Conservation (phyloP, 2,797 vertebrate genomes). For the Adrianichthys oophorus region DNA sequence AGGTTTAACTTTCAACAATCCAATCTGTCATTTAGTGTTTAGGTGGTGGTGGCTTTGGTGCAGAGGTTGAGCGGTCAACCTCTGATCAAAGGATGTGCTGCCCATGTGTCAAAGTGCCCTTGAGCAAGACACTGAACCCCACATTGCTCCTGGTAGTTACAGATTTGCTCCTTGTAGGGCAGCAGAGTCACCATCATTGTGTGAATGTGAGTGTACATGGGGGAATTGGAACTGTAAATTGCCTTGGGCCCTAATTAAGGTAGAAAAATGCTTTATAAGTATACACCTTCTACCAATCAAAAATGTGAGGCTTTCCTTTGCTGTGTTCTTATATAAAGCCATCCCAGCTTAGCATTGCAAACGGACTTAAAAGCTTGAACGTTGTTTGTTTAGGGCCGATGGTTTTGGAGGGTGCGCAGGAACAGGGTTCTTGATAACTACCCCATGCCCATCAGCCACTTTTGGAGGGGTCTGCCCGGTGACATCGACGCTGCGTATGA, state of each 20-base stretch:
- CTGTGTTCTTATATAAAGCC: conserved; percentile 5
- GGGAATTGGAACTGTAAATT: no score
- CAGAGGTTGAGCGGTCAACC: no score
- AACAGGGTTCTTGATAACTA: conserved; percentile 97
- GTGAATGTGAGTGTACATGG: no score
- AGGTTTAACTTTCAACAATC: conserved; percentile 4
- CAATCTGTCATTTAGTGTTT: not conserved
- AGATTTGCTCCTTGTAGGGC: no score
- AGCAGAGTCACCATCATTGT: no score
- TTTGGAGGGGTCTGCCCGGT: conserved; percentile 93
- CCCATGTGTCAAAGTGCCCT: not conserved
- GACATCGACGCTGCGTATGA: conserved; percentile 94
- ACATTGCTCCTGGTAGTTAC: no score
- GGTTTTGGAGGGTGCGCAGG: conserved; percentile 96
- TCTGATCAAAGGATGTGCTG: no score
- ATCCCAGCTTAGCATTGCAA: no score
- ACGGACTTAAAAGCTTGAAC: not conserved
- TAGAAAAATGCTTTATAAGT: no score
- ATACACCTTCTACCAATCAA: no score
- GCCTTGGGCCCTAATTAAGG: no score
- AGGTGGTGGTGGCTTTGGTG: no score
- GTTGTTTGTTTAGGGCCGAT: conserved; percentile 81
- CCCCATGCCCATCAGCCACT: conserved; percentile 95
- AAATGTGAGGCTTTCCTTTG: not conserved
- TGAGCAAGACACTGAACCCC: not conserved